Evolutionary conservation across 2,113 vertebrate species (phyloP), one percentile per base, ranked within the genome.

Genomic region (Tricholaema leucomelas): DNA sequence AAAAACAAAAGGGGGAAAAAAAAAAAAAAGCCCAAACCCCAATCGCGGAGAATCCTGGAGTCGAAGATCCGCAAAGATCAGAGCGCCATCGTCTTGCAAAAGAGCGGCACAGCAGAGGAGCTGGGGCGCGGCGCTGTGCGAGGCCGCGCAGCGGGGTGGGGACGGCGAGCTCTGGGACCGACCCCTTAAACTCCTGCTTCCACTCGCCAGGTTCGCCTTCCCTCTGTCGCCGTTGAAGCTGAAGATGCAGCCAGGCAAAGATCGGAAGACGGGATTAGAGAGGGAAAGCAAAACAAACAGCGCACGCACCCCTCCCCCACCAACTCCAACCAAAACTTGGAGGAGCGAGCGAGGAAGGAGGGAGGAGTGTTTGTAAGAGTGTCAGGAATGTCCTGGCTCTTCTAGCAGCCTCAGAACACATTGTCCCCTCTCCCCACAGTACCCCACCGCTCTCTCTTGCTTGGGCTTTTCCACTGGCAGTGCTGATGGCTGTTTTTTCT

Each of bases 51-150:
- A 54, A 63, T 58, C 59, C 24, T 10, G 9, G 18, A 48, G 75
- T 21, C 48, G 63, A 59, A 86, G 56, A 27, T 93, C 54, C 35
- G 23, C 36, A 84, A 81, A 85, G 70, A 92, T 85, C 61, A 70
- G 81, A 95, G 95, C 92, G 94, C 96, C 96, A 95, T 89, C 96
- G 91, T 96, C 96, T 85, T 85, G 93, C 74, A 14, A 66, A 40
- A 85, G 75, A 42, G 2, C 46, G 66, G 56, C 74, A 91, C 88
- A 42, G 67, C 76, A 96, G 76, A 70, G 69, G 77, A 72, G 78
- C 79, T n/a, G 70, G 15, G 18, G 61, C 25, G 61, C 36, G 36
- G 61, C n/a, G 27, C 10, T 27, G 28, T 64, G 61, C 16, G 61
- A 36, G 27, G 36, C 61, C 27, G 61, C 61, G 61, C 61, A 64